Percentiles rank a stretch among this genome's conserved stretches.
These are phyloP conservation scores for Panagrolaimus sp. DNA, from an alignment of 1,140 invertebrate genomes.

Conservation along the genomic window DNA sequence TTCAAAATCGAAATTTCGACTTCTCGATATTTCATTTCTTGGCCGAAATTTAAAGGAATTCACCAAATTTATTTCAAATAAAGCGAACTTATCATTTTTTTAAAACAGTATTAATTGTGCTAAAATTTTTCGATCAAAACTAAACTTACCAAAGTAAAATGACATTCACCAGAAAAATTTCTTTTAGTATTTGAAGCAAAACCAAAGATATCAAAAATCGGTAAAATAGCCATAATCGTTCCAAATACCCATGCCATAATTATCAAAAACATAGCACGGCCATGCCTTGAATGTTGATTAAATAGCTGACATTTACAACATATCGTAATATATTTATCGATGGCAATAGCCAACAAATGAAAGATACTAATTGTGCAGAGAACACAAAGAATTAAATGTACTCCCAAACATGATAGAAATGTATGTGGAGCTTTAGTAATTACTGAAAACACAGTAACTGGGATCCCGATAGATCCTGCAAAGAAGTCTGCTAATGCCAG, in stretches of 20 bases:
- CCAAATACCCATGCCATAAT: constrained; percentile 38
- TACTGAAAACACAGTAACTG: constrained; percentile 42
- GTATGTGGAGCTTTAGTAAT: constrained; percentile 28
- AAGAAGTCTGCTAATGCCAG: constrained; percentile 41
- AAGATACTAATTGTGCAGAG: constrained; percentile 47
- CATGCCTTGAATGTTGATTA: constrained; percentile 25
- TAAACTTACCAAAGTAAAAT: constrained; percentile 38
- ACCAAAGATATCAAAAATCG: constrained; percentile 40
- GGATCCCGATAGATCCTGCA: constrained; percentile 41
- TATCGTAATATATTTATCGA: constrained; percentile 48
- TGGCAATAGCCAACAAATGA: constrained; percentile 44
- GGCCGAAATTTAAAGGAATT: too few relatives aligned
- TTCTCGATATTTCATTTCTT: too few relatives aligned
- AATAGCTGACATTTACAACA: constrained; percentile 31
- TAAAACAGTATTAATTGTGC: too few relatives aligned
- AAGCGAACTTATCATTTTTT: too few relatives aligned
- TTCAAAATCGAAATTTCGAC: too few relatives aligned
- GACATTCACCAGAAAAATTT: constrained; percentile 37
- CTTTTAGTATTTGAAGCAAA: constrained; percentile 29
- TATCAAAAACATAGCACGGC: constrained; percentile 27
- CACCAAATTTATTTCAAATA: too few relatives aligned
- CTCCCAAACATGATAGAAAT: constrained; percentile 33
- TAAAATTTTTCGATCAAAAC: too few relatives aligned
- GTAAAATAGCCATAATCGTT: constrained; percentile 30
- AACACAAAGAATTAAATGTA: constrained; percentile 43